These are phyloP conservation scores for Psettodes erumei DNA, from an alignment of 2,113 vertebrate genomes.

Conservation along the genomic window DNA sequence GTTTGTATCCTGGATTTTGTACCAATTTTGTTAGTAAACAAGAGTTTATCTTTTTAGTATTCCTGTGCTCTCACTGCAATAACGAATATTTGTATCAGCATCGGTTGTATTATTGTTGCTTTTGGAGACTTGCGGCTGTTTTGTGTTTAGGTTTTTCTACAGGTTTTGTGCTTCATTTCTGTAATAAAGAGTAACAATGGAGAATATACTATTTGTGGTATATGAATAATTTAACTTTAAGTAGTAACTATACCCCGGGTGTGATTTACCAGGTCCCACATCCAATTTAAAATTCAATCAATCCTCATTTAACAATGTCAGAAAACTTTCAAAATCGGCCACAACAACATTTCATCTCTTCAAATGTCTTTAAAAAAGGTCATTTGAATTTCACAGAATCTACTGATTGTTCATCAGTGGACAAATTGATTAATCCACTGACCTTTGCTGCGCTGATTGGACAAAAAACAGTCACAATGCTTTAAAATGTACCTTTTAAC, in stretches of 20 bases:
- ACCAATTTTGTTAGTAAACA: conserved; percentile 79
- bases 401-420: not conserved
- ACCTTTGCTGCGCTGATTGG: too few relatives aligned
- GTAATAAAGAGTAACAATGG: conserved; percentile 82
- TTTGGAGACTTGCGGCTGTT: conserved; percentile 78
- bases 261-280: not conserved
- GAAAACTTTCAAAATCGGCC: too few relatives aligned
- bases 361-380: too few relatives aligned
- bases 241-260: not conserved
- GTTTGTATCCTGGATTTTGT: conserved; percentile 82
- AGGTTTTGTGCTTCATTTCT: conserved; percentile 82
- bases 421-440: not conserved
- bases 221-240: conserved; percentile 6
- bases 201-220: conserved; percentile 29
- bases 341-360: too few relatives aligned
- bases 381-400: not conserved
- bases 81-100: conserved; percentile 82
- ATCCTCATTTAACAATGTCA: not conserved
- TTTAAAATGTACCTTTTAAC: not conserved
- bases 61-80: conserved; percentile 83
- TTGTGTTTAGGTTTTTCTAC: conserved; percentile 83
- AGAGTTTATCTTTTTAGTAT: conserved; percentile 78
- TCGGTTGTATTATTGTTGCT: conserved; percentile 80
- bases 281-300: not conserved
- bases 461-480: too few relatives aligned